Evolutionary conservation across 2,797 vertebrate species (phyloP).

Genomic region (Botia almorhae): DNA sequence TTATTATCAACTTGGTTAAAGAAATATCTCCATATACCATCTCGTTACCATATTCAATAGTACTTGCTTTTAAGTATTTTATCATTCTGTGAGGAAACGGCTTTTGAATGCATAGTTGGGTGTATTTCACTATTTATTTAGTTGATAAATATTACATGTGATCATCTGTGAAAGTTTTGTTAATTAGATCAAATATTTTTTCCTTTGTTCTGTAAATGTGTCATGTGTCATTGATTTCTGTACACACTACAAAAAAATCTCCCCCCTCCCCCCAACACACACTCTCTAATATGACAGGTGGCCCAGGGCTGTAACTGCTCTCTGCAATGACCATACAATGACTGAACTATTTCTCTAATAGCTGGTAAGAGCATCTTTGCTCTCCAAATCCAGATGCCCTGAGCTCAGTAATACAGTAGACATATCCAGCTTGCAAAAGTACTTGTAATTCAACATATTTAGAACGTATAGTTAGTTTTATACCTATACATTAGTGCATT

Average conservation of each 20-base stretch:
- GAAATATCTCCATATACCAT: too few species aligned
- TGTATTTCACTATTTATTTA: too few species aligned
- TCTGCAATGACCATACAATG: constrained; percentile 47
- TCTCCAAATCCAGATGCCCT: constrained; percentile 47
- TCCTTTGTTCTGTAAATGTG: constrained; percentile 2
- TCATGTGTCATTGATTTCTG: neutral
- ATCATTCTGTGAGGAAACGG: neutral
- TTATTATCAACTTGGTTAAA: neutral
- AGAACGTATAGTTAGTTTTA: neutral
- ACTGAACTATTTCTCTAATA: constrained; percentile 47
- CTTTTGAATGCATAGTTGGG: neutral
- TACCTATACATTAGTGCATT: neutral
- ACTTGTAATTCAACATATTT: neutral
- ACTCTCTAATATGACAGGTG: constrained; percentile 45
- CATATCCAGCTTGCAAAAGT: constrained; percentile 29
- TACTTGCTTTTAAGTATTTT: neutral
- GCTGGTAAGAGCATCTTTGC: constrained; percentile 46
- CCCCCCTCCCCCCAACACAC: neutral
- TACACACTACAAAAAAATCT: constrained; percentile 18
- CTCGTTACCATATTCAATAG: neutral
- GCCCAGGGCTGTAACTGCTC: constrained; percentile 38
- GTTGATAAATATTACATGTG: neutral
- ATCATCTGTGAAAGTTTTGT: neutral
- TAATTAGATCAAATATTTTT: neutral
- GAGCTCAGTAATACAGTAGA: constrained; percentile 10